These are phyloP conservation scores for Ranitomeya variabilis DNA, from an alignment of 2,113 vertebrate genomes.

Conservation along the genomic window DNA sequence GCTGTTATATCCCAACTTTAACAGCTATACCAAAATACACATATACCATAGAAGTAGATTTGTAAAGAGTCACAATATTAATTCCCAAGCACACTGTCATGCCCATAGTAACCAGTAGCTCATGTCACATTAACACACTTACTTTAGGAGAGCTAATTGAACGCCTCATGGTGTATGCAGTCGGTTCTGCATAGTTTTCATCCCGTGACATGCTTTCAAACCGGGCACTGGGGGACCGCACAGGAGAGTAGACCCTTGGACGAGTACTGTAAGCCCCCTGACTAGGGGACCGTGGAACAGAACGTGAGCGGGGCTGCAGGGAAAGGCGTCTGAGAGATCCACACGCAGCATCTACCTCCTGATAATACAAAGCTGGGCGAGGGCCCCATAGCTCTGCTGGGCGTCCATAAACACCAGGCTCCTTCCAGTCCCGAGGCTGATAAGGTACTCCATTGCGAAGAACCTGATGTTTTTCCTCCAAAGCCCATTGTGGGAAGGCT, in stretches of 20 bases:
- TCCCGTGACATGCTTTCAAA: constrained; percentile 80
- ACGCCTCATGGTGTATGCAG: constrained; percentile 81
- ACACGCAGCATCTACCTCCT: constrained; percentile 76
- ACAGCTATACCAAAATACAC: not conserved
- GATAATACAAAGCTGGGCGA: constrained; percentile 69
- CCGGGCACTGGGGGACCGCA: constrained; percentile 81
- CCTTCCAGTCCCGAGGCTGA: constrained; percentile 75
- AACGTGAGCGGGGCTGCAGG: constrained; percentile 90
- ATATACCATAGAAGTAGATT: not conserved
- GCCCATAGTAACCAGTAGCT: not conserved
- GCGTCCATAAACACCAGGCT: constrained; percentile 64
- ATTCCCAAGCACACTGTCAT: not conserved
- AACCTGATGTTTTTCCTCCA: constrained; percentile 82
- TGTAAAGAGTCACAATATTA: no score
- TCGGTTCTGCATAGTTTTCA: constrained; percentile 80
- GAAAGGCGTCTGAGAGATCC: constrained; percentile 83
- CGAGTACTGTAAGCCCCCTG: constrained; percentile 81
- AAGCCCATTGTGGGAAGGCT: constrained; percentile 79
- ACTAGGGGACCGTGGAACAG: constrained; percentile 88
- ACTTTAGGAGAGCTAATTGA: constrained; percentile 95
- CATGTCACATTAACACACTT: constrained; percentile 28
- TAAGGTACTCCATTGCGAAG: constrained; percentile 81
- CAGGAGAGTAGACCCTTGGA: constrained; percentile 82
- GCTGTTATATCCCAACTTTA: not conserved
- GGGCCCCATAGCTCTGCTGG: constrained; percentile 71